Conservation (phyloP, 1,140 invertebrate species). For the Eriosoma lanigerum region DNA sequence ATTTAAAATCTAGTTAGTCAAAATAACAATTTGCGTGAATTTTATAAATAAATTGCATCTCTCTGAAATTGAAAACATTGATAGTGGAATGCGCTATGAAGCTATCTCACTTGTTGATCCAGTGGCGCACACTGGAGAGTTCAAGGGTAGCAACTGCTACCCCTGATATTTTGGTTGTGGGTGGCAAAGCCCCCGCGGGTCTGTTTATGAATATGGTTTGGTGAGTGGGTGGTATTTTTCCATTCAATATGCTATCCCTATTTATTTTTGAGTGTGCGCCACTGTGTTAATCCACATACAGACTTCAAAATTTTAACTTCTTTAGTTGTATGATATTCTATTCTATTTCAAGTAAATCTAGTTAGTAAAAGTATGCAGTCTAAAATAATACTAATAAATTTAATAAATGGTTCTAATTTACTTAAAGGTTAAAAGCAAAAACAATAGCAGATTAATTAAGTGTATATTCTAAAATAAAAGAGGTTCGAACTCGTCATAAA, state of each 20-base stretch:
- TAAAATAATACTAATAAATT: not conserved
- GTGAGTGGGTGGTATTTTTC: too few relatives aligned
- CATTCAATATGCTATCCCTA: too few relatives aligned
- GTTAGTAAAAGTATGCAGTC: conserved; percentile 5
- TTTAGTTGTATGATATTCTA: not conserved
- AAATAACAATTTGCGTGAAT: too few relatives aligned
- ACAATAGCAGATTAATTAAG: not conserved
- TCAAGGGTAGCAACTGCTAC: too few relatives aligned
- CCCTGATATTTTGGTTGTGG: too few relatives aligned
- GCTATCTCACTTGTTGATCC: not conserved
- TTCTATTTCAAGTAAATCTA: conserved; percentile 8
- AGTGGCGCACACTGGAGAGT: too few relatives aligned
- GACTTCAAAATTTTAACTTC: not conserved
- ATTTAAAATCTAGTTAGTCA: too few relatives aligned
- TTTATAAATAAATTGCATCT: too few relatives aligned
- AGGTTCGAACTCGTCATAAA: not conserved
- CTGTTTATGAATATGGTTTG: too few relatives aligned
- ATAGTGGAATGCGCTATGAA: not conserved
- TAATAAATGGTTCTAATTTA: conserved; percentile 10
- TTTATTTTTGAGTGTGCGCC: too few relatives aligned
- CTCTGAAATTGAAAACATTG: not conserved
- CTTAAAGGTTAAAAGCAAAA: not conserved
- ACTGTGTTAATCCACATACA: too few relatives aligned
- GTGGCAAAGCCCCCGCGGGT: too few relatives aligned
- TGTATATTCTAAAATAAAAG: not conserved